Evolutionary conservation across 2,888 invertebrate species (phyloP), one percentile per base, ranked within the genome.

Genomic region (Ceramica pisi): DNA sequence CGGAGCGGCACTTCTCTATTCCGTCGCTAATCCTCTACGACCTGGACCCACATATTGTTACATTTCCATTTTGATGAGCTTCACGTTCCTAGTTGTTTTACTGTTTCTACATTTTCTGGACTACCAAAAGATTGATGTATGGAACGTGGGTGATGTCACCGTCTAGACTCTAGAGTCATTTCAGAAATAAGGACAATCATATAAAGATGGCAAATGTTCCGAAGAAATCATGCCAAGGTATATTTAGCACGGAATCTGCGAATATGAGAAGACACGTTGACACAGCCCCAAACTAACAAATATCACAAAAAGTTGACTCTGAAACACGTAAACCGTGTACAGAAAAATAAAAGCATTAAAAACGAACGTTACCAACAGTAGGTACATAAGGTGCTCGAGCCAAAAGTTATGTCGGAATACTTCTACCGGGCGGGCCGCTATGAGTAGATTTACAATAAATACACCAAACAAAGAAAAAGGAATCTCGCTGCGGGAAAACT

Each of bases 391-490:
- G 91, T 90, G 89, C 90, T 90, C 88, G 90, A 90, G 91, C 91
- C 91, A 92, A 92, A 95, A 95, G 94, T 95, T 95, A 95, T 95
- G 94, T 94, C 88, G 93, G 90, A 94, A 95, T 95, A 95, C 95
- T 95, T 94, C 91, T 93, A 93, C 92, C 93, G 91, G 88, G 89
- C 89, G 92, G 89, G 88, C 86, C 90, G 93, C 94, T 95, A 95
- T 95, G 95, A 96, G 95, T 95, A 94, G 94, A 95, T 95, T 95
- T 95, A 95, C 95, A 95, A 96, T 96, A 95, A 95, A 96, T 95
- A 96, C 94, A 94, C 94, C 93, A 94, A 95, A 95, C 95, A 96
- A 95, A 95, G 95, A 94, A 95, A 95, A 95, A 94, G 94, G 94
- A 95, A 95, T 95, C 94, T 93, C 92, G 93, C 91, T 95, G 95